Conservation (phyloP, 2,797 vertebrate species). For the Ctenosaura bakeri region DNA sequence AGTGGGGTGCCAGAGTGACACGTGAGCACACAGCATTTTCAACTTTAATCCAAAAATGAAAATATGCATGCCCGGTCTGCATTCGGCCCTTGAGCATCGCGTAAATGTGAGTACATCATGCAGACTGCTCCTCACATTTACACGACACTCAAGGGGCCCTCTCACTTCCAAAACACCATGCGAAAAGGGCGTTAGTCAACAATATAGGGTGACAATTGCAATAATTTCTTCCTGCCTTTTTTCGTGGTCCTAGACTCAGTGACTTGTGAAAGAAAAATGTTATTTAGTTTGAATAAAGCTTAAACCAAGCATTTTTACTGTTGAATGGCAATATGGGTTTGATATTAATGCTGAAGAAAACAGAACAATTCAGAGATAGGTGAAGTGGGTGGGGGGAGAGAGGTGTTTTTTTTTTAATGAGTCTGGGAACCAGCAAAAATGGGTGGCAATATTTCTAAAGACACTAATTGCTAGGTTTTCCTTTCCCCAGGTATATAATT, state of each 20-base stretch:
- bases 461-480: neutral
- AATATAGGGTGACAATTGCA: no score
- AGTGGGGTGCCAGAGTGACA: no score
- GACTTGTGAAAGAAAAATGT: neutral
- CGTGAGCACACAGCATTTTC: no score
- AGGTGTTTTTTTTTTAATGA: neutral
- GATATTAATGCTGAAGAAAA: neutral
- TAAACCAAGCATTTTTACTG: neutral
- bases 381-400: neutral
- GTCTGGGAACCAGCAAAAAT: slow-evolving; percentile 4
- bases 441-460: slow-evolving; percentile 31
- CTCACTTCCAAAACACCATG: no score
- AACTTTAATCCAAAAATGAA: no score
- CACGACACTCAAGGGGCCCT: no score
- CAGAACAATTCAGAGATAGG: neutral
- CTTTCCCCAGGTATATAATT: slow-evolving; percentile 40
- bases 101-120: no score
- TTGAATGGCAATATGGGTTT: neutral
- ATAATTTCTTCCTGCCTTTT: no score
- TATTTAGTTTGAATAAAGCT: neutral
- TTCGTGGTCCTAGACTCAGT: neutral
- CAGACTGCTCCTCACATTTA: no score
- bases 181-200: no score
- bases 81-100: no score
- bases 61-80: no score